phyloP scores from a whole-genome alignment of 2,797 vertebrate species.

The Poeciliopsis paucimaculata region DNA sequence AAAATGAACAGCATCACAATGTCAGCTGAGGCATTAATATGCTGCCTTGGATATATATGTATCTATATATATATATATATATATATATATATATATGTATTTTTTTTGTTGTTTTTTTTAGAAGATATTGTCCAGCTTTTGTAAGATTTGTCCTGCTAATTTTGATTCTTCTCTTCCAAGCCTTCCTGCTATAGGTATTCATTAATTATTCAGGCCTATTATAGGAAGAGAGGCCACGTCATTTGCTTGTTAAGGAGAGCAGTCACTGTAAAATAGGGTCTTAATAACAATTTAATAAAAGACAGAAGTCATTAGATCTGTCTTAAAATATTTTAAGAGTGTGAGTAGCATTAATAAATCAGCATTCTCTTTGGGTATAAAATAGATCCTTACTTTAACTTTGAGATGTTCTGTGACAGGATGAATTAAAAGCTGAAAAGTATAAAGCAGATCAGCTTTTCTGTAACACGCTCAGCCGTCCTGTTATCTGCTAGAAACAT shows the following conservation, averaged over 20 bases:
- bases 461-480: not conserved
- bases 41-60: not conserved
- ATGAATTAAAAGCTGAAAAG: not conserved
- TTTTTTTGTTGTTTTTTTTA: not conserved
- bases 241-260: not conserved
- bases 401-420: not conserved
- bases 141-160: not conserved
- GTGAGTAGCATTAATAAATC: not conserved
- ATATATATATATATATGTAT: no score
- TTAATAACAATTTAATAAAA: not conserved
- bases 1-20: not conserved
- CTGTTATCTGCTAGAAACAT: not conserved
- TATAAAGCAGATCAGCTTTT: not conserved
- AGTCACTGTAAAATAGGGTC: not conserved
- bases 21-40: not conserved
- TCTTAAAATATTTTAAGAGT: not conserved
- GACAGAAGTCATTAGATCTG: not conserved
- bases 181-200: not conserved
- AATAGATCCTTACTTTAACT: not conserved
- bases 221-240: not conserved
- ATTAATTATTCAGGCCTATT: not conserved
- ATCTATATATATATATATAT: no score
- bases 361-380: not conserved
- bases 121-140: not conserved
- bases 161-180: not conserved